A percentile compares a stretch with the other conserved stretches of the same genome.
Evolutionary conservation across 2,113 vertebrate genomes (phyloP).

Genomic region (Apus apus): DNA sequence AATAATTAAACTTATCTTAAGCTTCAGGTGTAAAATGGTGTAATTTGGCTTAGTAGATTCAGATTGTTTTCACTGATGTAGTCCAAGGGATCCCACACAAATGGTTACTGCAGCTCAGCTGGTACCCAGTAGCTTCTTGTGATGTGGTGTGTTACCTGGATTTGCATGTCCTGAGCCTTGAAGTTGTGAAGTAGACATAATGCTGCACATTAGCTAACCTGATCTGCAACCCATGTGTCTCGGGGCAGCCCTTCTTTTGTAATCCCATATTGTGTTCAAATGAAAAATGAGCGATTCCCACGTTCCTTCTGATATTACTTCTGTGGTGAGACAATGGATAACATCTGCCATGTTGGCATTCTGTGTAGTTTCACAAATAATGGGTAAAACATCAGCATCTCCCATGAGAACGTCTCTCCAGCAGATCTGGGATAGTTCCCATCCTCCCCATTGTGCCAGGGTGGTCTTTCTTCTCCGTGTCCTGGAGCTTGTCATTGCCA

Average conservation of each 20-base stretch:
- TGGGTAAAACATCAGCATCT: background rate
- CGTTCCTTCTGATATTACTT: constrained; percentile 1
- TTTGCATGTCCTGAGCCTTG: background rate
- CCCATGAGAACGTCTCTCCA: background rate
- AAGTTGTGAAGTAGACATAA: background rate
- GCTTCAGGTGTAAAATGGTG: background rate
- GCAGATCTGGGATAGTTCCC: background rate
- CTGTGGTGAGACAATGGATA: constrained; percentile 25
- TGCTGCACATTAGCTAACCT: background rate
- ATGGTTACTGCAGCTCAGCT: background rate
- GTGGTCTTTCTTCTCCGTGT: background rate
- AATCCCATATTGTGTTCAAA: background rate
- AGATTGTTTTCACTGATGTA: background rate
- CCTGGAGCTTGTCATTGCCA: background rate
- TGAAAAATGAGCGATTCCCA: background rate
- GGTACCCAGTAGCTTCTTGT: background rate
- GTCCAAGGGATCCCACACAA: background rate
- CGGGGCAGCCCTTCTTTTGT: background rate
- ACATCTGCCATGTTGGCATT: constrained; percentile 10
- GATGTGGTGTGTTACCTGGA: background rate
- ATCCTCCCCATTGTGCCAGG: background rate
- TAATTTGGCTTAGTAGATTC: background rate
- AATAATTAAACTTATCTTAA: background rate
- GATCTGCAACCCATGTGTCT: background rate
- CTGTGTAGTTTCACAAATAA: background rate